Evolutionary conservation across 2,797 vertebrate species (phyloP), one percentile per base, ranked within the genome.

Genomic region (Acipenser transmontanus): DNA sequence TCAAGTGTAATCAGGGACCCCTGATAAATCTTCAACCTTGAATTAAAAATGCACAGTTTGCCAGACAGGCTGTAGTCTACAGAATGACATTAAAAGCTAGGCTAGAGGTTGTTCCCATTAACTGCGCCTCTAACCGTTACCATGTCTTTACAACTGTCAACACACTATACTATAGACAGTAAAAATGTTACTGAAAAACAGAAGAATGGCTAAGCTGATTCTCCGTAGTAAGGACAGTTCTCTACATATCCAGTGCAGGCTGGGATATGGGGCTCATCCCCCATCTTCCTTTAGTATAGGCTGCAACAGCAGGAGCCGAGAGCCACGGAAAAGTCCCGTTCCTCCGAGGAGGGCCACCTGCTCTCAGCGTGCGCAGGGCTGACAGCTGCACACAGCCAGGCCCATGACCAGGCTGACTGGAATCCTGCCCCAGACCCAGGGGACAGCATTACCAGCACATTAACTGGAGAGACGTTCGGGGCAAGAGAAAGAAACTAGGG

Each of bases 391-490:
- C 4, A 4, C 61, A 17, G 63, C 7, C 34, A 60, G 51, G n/a
- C 49, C 48, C 69, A 56, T 49, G 49, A 49, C 49, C 51, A 7
- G 11, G 49, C 12, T 8, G 50, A 49, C 7, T 11, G 34, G 0
- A 64, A 62, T 70, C 67, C 67, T 61, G 61, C 4, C 17, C 0
- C 20, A 0, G 10, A 69, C 77, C 74, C 77, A 0, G 0, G 80
- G 67, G 81, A 82, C 1, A 0, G 60, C 64, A 74, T 56, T 73
- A 74, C 64, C 60, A 69, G 69, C 0, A 6, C 72, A 71, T 66
- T 10, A 71, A 68, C 72, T 76, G 76, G 67, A 68, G 20, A 66
- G 66, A 62, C 69, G 71, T 75, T 65, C 68, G 64, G 73, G 71
- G 74, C 68, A 64, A 70, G 80, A 71, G 52, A 83, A 61, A 1